Percentiles rank a stretch among this genome's conserved stretches.
These are phyloP conservation scores for Pedetes capensis DNA, from an alignment of 2,113 vertebrate species.

Conservation along the genomic window DNA sequence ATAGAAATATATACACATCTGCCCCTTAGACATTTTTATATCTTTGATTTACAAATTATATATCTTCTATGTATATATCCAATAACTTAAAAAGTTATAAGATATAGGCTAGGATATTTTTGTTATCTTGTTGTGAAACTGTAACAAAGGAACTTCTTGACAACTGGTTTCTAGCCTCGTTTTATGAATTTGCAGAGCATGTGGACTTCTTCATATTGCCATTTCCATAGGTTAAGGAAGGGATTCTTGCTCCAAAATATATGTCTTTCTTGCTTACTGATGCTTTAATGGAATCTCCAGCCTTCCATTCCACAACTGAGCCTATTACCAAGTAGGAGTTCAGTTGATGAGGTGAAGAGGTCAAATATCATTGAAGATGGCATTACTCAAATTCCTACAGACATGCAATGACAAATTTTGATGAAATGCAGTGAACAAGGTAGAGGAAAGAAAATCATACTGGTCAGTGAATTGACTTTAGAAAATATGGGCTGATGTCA, in stretches of 20 bases:
- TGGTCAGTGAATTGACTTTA: neutral
- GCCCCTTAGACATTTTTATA: neutral
- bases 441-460: neutral
- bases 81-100: neutral
- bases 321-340: neutral
- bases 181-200: neutral
- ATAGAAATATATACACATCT: neutral
- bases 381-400: neutral
- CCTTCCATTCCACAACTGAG: neutral
- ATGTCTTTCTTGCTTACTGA: neutral
- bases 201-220: neutral
- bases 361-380: neutral
- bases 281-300: neutral
- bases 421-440: neutral
- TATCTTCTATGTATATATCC: neutral
- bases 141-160: neutral
- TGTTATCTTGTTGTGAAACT: neutral
- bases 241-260: neutral
- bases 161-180: neutral
- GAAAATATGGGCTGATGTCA: neutral
- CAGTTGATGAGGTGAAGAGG: neutral
- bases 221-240: neutral
- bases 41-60: slow-evolving; percentile 5
- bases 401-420: neutral
- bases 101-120: neutral